Evolutionary conservation across 2,113 vertebrate genomes (phyloP).

Genomic region (Aleadryas rufinucha): DNA sequence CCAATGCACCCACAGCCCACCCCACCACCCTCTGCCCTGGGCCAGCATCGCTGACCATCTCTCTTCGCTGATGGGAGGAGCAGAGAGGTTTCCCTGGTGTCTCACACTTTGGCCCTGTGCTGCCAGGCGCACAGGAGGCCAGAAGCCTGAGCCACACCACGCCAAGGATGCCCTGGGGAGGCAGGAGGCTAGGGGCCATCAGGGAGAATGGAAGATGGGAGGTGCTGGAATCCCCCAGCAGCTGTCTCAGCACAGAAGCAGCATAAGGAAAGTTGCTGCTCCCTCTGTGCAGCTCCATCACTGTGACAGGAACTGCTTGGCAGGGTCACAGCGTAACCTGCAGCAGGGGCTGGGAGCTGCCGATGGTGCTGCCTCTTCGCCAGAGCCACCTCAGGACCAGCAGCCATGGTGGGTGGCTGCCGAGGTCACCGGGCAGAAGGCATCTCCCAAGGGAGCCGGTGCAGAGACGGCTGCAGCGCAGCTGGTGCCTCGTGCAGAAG

Average conservation of each 20-base stretch:
- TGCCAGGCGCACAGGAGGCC: neutral
- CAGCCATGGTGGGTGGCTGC: neutral
- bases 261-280: neutral
- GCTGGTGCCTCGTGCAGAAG: neutral
- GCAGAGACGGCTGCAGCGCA: neutral
- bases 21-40: neutral
- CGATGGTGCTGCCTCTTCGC: accelerated
- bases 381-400: neutral
- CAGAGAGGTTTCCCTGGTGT: neutral
- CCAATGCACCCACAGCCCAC: accelerated
- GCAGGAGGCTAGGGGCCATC: neutral
- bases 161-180: neutral
- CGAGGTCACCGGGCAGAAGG: neutral
- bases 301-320: neutral
- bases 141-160: neutral
- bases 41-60: neutral
- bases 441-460: neutral
- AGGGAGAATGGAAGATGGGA: neutral
- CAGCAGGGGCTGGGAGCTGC: neutral
- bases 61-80: neutral
- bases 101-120: neutral
- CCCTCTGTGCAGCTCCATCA: neutral
- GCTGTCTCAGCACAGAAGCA: neutral
- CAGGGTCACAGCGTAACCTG: neutral
- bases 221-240: neutral